A percentile compares a stretch with the other conserved stretches of the same genome.
Conservation (phyloP, 92 coral and sea anemone species). For the Diadumene lineata region DNA sequence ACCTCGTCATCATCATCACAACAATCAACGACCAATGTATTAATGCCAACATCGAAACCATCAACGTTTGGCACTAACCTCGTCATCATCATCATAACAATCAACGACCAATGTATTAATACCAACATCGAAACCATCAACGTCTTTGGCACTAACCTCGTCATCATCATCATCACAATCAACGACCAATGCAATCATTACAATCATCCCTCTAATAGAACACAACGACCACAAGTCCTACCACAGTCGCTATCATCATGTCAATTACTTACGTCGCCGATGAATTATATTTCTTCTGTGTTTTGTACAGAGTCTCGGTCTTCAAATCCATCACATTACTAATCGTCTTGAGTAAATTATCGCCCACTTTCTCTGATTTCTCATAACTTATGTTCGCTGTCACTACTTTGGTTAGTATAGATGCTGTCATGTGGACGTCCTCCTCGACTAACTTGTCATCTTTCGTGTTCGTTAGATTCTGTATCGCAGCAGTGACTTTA, state of each 20-base stretch:
- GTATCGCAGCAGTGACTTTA: slow-evolving; percentile 71
- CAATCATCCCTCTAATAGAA: not conserved
- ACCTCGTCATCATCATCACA: not conserved
- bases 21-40: no score
- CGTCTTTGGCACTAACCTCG: no score
- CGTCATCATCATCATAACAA: not conserved
- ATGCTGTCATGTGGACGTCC: slow-evolving; percentile 82
- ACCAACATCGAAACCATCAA: no score
- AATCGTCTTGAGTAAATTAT: slow-evolving; percentile 77
- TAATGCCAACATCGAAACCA: no score
- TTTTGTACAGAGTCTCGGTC: slow-evolving; percentile 62
- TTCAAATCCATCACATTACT: slow-evolving; percentile 91
- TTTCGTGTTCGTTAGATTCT: slow-evolving; percentile 70
- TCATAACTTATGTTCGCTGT: slow-evolving; percentile 67
- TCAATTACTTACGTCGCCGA: slow-evolving; percentile 79
- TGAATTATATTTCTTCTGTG: slow-evolving; percentile 69
- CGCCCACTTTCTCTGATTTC: slow-evolving; percentile 70
- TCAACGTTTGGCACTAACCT: no score
- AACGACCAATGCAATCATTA: no score
- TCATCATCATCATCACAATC: not conserved
- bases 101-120: not conserved
- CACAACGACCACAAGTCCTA: not conserved
- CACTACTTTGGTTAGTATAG: slow-evolving; percentile 80
- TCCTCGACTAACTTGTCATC: slow-evolving; percentile 52
- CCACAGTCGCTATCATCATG: not conserved